These are phyloP conservation scores for Chrysogorgia sp. DNA, from an alignment of 92 coral and sea anemone genomes.

Conservation along the genomic window DNA sequence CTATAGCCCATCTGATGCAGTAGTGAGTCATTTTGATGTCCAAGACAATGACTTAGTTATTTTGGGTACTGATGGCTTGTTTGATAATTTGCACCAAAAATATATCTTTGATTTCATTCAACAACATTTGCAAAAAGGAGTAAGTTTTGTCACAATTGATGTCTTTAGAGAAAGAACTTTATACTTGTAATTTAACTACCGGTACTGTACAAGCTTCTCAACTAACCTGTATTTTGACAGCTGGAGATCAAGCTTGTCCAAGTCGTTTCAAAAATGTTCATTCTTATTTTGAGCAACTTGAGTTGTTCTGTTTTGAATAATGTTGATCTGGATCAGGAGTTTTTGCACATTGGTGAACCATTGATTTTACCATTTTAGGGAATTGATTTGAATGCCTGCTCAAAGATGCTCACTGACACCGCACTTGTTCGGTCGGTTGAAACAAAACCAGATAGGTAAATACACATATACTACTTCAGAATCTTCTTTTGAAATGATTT, in stretches of 20 bases:
- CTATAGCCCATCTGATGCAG: slow-evolving; percentile 19
- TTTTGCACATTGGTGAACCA: neutral
- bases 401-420: neutral
- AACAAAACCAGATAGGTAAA: slow-evolving; percentile 15
- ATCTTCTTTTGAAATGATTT: too few relatives aligned
- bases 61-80: slow-evolving; percentile 37
- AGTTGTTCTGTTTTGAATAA: neutral
- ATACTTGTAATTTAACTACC: neutral
- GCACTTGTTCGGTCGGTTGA: slow-evolving; percentile 36
- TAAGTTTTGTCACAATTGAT: too few relatives aligned
- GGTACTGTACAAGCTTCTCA: too few relatives aligned
- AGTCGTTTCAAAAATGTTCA: too few relatives aligned
- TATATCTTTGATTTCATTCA: slow-evolving; percentile 13
- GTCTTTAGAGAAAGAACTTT: too few relatives aligned
- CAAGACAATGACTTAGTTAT: slow-evolving; percentile 27
- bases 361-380: neutral
- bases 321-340: neutral
- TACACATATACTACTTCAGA: too few relatives aligned
- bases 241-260: too few relatives aligned
- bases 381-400: slow-evolving; percentile 12
- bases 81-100: slow-evolving; percentile 29
- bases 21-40: neutral
- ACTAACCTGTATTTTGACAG: too few relatives aligned
- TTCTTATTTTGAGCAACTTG: too few relatives aligned
- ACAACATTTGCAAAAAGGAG: neutral